Conservation (phyloP, 2,797 vertebrate genomes). For the Fundulus diaphanus region DNA sequence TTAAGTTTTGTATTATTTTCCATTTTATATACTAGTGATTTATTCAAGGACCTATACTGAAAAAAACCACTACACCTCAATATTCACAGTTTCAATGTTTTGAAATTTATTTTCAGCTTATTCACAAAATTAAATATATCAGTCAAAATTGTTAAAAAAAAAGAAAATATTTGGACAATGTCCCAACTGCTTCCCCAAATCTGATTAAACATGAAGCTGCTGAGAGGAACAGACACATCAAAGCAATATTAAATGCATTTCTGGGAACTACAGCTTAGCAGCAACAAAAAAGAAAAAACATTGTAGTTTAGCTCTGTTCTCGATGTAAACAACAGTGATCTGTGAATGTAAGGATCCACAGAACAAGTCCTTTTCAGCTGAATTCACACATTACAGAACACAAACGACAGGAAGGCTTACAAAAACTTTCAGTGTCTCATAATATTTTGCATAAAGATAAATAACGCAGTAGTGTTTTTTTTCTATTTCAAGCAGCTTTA, state of each 20-base stretch:
- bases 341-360: not conserved
- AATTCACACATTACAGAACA: not conserved
- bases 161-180: not conserved
- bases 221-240: not conserved
- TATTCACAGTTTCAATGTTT: constrained; percentile 7
- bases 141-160: not conserved
- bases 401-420: not conserved
- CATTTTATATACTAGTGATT: not conserved
- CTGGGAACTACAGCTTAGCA: not conserved
- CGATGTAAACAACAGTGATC: not conserved
- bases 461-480: not conserved
- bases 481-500: constrained; percentile 53
- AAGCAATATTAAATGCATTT: not conserved
- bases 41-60: not conserved
- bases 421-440: not conserved
- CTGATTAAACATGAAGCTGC: not conserved
- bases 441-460: not conserved
- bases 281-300: not conserved
- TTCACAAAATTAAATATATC: constrained; percentile 5
- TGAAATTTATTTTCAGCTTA: constrained; percentile 3
- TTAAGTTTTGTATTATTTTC: not conserved
- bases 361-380: not conserved
- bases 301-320: not conserved
- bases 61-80: not conserved
- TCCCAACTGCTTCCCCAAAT: not conserved